These are phyloP conservation scores for Amazonetta brasiliensis DNA, from an alignment of 2,797 vertebrate species.

Conservation along the genomic window DNA sequence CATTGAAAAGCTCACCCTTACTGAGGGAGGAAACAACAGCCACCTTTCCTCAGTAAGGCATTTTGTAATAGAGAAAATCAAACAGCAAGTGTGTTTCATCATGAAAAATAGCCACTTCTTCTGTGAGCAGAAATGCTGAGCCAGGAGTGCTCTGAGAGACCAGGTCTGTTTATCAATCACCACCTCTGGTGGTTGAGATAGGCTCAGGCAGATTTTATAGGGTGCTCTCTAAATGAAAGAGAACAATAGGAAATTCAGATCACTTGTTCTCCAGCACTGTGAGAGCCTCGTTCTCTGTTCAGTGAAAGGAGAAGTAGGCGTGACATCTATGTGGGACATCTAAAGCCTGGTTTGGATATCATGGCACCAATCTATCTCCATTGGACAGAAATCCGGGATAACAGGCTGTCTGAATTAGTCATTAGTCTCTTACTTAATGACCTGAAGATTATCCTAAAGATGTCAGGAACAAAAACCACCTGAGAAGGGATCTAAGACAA, in stretches of 20 bases:
- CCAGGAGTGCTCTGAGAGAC: neutral
- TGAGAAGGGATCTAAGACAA: neutral
- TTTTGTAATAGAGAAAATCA: constrained; percentile 6
- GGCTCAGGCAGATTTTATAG: neutral
- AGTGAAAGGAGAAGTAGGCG: neutral
- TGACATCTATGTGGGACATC: neutral
- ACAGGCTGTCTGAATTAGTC: neutral
- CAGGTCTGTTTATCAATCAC: neutral
- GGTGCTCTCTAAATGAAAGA: neutral
- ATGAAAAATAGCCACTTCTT: neutral
- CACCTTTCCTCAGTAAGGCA: neutral
- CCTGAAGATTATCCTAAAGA: neutral
- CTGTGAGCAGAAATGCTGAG: constrained; percentile 5
- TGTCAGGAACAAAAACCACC: neutral
- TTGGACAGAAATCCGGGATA: neutral
- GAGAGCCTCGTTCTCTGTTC: neutral
- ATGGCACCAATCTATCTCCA: rapidly evolving
- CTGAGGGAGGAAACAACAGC: neutral
- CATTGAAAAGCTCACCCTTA: neutral
- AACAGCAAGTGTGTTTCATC: constrained; percentile 2
- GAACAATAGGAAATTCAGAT: neutral
- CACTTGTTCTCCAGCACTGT: neutral
- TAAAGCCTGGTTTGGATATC: neutral
- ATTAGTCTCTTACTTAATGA: neutral
- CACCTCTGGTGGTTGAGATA: neutral